Conservation (phyloP, 2,888 invertebrate genomes). For the Meteorus cinctellus region DNA sequence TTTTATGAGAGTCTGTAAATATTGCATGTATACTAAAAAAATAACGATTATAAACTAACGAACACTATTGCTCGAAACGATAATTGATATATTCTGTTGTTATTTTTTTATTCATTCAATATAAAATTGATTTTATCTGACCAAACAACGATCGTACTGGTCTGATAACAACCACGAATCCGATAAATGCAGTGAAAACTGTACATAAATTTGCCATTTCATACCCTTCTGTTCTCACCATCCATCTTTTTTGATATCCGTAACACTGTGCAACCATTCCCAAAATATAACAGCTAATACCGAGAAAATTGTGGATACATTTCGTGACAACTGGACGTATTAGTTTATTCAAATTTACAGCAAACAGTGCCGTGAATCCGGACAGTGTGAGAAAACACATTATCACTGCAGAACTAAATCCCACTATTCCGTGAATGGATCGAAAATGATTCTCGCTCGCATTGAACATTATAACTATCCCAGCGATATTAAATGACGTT, state of each 20-base stretch:
- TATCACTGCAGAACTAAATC: constrained; percentile 74
- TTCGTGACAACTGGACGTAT: constrained; percentile 75
- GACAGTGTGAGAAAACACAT: constrained; percentile 73
- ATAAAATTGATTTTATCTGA: constrained; percentile 43
- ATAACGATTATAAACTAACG: neutral
- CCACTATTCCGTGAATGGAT: constrained; percentile 61
- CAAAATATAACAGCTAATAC: constrained; percentile 74
- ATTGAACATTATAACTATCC: constrained; percentile 73
- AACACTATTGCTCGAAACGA: neutral
- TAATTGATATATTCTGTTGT: neutral
- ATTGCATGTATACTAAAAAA: constrained; percentile 17
- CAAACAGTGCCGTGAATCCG: constrained; percentile 75
- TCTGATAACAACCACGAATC: constrained; percentile 57
- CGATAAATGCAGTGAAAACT: constrained; percentile 50
- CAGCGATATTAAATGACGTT: constrained; percentile 74
- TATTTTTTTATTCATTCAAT: constrained; percentile 3
- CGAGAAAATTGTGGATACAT: constrained; percentile 76
- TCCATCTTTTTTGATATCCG: constrained; percentile 59
- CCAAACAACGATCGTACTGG: constrained; percentile 55
- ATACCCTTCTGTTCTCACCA: constrained; percentile 33
- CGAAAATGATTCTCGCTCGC: constrained; percentile 64
- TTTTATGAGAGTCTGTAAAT: constrained; percentile 10
- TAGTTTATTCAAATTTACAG: constrained; percentile 74
- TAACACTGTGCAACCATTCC: constrained; percentile 73
- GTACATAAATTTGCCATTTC: constrained; percentile 47